Evolutionary conservation across 2,113 vertebrate species (phyloP).

Genomic region (Parus major): DNA sequence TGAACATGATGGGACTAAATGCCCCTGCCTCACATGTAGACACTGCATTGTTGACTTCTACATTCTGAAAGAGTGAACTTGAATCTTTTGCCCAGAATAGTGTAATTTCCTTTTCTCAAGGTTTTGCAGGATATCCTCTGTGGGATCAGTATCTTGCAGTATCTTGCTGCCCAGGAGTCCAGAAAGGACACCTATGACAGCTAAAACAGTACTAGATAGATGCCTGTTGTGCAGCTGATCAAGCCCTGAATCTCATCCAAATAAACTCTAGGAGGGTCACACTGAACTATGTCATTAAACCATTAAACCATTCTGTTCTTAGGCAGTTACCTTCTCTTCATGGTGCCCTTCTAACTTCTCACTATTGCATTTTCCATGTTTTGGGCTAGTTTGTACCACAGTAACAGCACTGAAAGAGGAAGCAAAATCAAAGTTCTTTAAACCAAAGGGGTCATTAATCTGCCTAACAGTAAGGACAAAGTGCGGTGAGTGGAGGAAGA

Average conservation of each 20-base stretch:
- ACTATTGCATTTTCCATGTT: neutral
- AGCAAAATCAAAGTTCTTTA: conserved; percentile 54
- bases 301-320: neutral
- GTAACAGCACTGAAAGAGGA: neutral
- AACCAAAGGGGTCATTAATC: conserved; percentile 18
- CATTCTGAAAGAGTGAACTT: neutral
- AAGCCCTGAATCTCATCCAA: neutral
- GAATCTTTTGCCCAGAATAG: neutral
- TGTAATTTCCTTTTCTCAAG: neutral
- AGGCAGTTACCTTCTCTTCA: neutral
- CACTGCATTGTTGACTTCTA: neutral
- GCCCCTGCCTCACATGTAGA: neutral
- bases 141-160: neutral
- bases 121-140: neutral
- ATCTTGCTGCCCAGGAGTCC: too few relatives aligned
- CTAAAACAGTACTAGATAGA: neutral
- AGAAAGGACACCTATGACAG: neutral
- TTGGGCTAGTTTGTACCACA: neutral
- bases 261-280: neutral
- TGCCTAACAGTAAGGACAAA: conserved; percentile 35
- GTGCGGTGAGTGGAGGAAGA: neutral
- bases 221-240: neutral
- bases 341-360: neutral
- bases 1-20: neutral
- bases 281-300: neutral